Evolutionary conservation across 2,113 vertebrate species (phyloP).

Genomic region (Cettia cetti): DNA sequence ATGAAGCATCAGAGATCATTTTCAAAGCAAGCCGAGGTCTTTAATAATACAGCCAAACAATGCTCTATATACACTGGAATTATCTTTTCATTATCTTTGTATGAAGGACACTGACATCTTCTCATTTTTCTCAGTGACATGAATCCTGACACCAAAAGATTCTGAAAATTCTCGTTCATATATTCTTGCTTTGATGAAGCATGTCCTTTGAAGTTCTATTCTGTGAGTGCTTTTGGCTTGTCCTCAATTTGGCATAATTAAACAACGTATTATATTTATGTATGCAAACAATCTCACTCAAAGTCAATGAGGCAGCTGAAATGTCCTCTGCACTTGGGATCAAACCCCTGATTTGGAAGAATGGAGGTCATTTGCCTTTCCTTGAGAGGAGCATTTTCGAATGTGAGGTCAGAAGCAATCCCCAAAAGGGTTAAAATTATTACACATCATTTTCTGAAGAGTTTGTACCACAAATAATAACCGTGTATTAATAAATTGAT

Average conservation of each 20-base stretch:
- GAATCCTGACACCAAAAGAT: neutral
- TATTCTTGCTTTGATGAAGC: neutral
- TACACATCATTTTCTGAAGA: neutral
- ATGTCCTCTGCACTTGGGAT: neutral
- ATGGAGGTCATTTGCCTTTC: neutral
- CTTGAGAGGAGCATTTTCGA: neutral
- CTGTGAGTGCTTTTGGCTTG: neutral
- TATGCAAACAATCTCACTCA: neutral
- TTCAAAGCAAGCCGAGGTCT: slow-evolving; percentile 38
- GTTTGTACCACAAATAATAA: neutral
- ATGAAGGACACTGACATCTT: neutral
- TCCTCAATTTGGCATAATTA: neutral
- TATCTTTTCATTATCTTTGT: neutral
- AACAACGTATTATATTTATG: neutral
- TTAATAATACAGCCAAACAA: slow-evolving; percentile 35
- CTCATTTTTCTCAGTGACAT: neutral
- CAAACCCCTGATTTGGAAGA: neutral
- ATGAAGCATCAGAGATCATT: slow-evolving; percentile 27
- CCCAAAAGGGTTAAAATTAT: neutral
- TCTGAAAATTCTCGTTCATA: neutral
- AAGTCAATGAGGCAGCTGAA: neutral
- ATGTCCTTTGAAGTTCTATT: neutral
- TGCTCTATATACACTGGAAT: neutral
- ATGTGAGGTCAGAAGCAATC: neutral
- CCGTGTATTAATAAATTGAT: neutral